Evolutionary conservation across 2,888 invertebrate genomes (phyloP).

Genomic region (Dicranocentrus wangi): DNA sequence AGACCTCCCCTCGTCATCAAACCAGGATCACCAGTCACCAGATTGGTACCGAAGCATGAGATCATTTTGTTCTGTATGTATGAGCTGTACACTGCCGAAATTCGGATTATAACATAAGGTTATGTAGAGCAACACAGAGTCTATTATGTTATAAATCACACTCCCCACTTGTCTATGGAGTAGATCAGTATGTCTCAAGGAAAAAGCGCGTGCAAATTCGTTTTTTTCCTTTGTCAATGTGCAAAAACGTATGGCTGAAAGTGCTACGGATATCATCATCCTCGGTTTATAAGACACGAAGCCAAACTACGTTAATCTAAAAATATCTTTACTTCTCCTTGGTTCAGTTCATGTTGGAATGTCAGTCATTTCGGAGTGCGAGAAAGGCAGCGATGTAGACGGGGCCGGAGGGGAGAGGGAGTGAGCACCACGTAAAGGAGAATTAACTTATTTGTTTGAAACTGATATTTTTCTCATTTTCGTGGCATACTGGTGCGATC

Average conservation of each 20-base stretch:
- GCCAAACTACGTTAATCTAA: slow-evolving; percentile 15
- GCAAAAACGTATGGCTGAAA: slow-evolving; percentile 23
- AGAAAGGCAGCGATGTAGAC: not conserved
- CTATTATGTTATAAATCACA: too few species aligned
- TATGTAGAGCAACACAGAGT: not conserved
- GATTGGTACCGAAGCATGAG: too few species aligned
- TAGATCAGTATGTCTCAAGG: slow-evolving; percentile 37
- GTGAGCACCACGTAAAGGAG: not conserved
- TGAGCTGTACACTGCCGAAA: too few species aligned
- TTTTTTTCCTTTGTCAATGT: slow-evolving; percentile 17
- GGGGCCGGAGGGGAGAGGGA: not conserved
- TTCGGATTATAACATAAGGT: not conserved
- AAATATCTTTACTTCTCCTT: slow-evolving; percentile 28
- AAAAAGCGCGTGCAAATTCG: slow-evolving; percentile 45
- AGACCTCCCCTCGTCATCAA: too few species aligned
- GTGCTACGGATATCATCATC: not conserved
- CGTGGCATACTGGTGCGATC: not conserved
- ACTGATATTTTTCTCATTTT: not conserved
- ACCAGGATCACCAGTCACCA: too few species aligned
- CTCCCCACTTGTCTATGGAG: too few species aligned
- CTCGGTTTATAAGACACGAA: slow-evolving; percentile 4
- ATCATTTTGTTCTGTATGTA: too few species aligned
- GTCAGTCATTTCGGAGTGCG: slow-evolving; percentile 3
- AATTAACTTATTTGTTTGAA: not conserved
- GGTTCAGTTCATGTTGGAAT: slow-evolving; percentile 37